Evolutionary conservation across 2,888 invertebrate genomes (phyloP), one percentile per base, ranked within the genome.

Genomic region (Plebejus argus): DNA sequence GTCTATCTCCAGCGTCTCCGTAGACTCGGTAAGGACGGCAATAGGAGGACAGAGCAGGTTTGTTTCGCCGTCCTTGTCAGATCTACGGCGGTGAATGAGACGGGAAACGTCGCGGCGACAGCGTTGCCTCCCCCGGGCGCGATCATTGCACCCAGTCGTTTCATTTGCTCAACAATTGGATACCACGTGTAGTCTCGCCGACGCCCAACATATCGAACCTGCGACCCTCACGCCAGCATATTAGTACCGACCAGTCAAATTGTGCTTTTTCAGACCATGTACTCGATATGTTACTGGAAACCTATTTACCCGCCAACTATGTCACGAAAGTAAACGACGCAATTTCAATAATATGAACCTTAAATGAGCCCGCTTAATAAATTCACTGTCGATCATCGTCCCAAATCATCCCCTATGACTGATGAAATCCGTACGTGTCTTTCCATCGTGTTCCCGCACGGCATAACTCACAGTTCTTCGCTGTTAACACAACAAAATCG

Each of bases 101-200:
- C 15, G 28, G 28, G 5, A 33, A 12, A 61, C 20, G 61, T 66
- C 66, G 66, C 28, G 66, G 66, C 15, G 61, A 23, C 61, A 28
- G 66, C 15, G 10, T 66, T 6, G 66, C 15, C 66, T 28, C 66
- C 28, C 66, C 15, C 66, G 18, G 61, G 28, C 28, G 28, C 66
- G 15, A 33, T 83, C 84, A 82, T 82, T 86, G 93, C 92, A 92
- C 92, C 87, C 84, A 87, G 83, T 82, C 83, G 79, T 87, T 88
- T 88, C 80, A 84, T 89, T 90, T 88, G 91, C 90, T 86, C 82
- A 82, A 81, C 85, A 76, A 81, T 82, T 82, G 79, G 79, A 28
- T 71, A 58, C 58, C 53, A 23, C 70, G 53, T 15, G 49, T 70
- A 72, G 71, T 58, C 71, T 77, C 58, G 72, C 58, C 58, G 70